phyloP scores from a whole-genome alignment of 2,888 invertebrate genomes.

The Apamea anceps region DNA sequence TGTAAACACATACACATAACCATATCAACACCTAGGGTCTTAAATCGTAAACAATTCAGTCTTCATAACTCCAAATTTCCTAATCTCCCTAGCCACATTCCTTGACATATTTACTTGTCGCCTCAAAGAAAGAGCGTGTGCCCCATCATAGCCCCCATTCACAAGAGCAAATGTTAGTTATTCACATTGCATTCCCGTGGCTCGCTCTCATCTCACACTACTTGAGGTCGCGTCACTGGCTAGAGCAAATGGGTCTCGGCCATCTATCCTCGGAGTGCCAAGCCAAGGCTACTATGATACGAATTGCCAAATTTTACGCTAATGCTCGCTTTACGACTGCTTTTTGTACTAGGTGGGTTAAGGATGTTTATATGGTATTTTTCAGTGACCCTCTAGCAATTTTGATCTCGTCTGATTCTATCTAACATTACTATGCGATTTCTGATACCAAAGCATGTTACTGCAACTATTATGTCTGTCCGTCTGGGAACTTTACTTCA shows the following conservation, averaged over 20 bases:
- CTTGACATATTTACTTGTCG: conserved; percentile 23
- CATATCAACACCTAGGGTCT: background rate
- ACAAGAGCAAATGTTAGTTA: conserved; percentile 68
- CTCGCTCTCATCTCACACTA: conserved; percentile 50
- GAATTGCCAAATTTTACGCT: conserved; percentile 59
- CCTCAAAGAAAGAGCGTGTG: conserved; percentile 15
- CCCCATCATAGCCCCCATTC: conserved; percentile 61
- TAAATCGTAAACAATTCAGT: background rate
- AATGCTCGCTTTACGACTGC: conserved; percentile 46
- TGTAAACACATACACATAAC: background rate
- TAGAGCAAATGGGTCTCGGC: conserved; percentile 79
- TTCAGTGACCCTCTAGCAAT: conserved; percentile 8
- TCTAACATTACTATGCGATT: background rate
- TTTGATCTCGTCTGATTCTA: background rate
- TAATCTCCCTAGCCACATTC: conserved; percentile 11
- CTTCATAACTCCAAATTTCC: background rate
- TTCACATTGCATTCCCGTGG: conserved; percentile 73
- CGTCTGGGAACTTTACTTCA: background rate
- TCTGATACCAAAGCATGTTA: background rate
- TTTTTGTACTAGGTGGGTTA: conserved; percentile 46
- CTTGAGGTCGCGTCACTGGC: conserved; percentile 66
- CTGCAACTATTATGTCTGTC: background rate
- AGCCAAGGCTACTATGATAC: conserved; percentile 65
- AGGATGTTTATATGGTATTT: conserved; percentile 29
- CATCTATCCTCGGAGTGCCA: conserved; percentile 65